Conservation (phyloP, 2,113 vertebrate species). For the Gasterosteus aculeatus region DNA sequence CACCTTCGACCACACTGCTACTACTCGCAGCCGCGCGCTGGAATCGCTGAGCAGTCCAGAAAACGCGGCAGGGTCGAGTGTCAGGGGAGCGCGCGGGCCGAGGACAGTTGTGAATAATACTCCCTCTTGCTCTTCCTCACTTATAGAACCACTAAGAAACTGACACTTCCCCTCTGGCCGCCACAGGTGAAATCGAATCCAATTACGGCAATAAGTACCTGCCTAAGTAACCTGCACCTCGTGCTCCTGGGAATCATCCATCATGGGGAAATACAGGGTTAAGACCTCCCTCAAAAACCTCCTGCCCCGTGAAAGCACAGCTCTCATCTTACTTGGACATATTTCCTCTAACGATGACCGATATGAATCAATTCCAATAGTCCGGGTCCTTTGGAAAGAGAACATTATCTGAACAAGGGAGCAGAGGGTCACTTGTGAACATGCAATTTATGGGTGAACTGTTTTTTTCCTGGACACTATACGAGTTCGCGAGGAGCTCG, state of each 20-base stretch:
- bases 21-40: neutral
- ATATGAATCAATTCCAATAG: conserved; percentile 18
- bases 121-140: conserved; percentile 6
- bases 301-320: conserved; percentile 2
- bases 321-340: conserved; percentile 29
- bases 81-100: neutral
- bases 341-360: neutral
- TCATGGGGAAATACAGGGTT: conserved; percentile 51
- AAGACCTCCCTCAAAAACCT: conserved; percentile 25
- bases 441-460: neutral
- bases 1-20: neutral
- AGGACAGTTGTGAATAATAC: conserved; percentile 23
- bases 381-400: conserved; percentile 6
- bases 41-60: neutral
- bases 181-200: conserved; percentile 69
- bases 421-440: neutral
- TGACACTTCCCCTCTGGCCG: conserved; percentile 17
- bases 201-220: conserved; percentile 71
- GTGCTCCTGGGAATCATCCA: conserved; percentile 50
- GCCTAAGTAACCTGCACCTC: conserved; percentile 64
- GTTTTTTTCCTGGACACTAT: neutral
- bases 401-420: neutral
- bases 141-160: conserved; percentile 19
- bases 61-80: neutral
- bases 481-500: neutral